These are phyloP conservation scores for Andricus grossulariae DNA, from an alignment of 1,140 invertebrate genomes.

Conservation along the genomic window DNA sequence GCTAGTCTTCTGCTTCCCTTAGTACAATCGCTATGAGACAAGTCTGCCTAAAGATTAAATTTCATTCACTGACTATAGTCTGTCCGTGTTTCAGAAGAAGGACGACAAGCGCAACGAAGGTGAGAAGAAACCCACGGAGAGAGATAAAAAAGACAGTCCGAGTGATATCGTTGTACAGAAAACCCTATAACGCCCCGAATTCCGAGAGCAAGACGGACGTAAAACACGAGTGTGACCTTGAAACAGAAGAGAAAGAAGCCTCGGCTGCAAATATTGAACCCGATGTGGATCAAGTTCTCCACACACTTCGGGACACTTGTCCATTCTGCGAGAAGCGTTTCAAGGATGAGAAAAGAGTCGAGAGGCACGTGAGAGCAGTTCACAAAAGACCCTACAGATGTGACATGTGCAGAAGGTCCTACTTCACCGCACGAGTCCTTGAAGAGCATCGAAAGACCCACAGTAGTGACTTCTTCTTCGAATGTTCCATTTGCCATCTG, in stretches of 20 bases:
- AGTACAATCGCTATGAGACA: too few relatives aligned
- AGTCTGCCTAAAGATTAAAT: neutral
- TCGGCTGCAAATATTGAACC: constrained; percentile 38
- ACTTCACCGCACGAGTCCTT: constrained; percentile 37
- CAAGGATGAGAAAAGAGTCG: constrained; percentile 23
- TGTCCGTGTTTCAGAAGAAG: constrained; percentile 39
- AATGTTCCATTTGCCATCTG: constrained; percentile 66
- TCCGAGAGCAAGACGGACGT: neutral
- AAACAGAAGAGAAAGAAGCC: constrained; percentile 21
- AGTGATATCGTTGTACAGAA: neutral
- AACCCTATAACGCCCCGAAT: neutral
- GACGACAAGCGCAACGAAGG: neutral
- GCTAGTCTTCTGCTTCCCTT: too few relatives aligned
- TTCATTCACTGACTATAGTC: constrained; percentile 13
- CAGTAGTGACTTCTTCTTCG: constrained; percentile 43
- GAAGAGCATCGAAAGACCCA: constrained; percentile 51
- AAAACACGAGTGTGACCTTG: neutral
- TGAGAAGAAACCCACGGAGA: constrained; percentile 23
- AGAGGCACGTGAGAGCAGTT: constrained; percentile 18
- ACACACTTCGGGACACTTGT: constrained; percentile 37
- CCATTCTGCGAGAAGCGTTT: constrained; percentile 49
- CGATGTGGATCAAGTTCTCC: constrained; percentile 40
- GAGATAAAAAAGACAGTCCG: neutral
- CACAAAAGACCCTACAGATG: constrained; percentile 46
- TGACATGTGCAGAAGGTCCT: constrained; percentile 52